Conservation (phyloP, 2,797 vertebrate species). For the Cuculus canorus region DNA sequence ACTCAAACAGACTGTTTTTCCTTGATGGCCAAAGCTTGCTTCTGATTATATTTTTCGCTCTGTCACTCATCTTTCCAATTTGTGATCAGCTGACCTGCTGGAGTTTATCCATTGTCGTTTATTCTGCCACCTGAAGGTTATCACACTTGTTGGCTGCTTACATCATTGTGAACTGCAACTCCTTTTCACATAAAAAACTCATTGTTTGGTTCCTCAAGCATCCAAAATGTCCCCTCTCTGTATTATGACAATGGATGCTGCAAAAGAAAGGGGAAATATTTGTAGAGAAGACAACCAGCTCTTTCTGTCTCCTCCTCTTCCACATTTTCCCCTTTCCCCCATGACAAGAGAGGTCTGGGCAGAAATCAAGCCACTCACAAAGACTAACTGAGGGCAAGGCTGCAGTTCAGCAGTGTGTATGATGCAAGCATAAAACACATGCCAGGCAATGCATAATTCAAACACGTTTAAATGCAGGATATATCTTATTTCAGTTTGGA, state of each 20-base stretch:
- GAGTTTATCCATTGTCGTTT: background rate
- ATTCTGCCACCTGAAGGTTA: background rate
- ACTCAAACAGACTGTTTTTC: background rate
- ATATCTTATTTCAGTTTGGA: background rate
- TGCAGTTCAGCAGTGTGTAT: background rate
- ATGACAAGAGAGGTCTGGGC: background rate
- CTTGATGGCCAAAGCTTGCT: background rate
- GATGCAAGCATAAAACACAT: background rate
- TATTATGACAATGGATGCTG: rapidly evolving
- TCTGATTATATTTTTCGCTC: background rate
- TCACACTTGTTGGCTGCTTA: rapidly evolving
- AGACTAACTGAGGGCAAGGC: background rate
- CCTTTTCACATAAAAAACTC: background rate
- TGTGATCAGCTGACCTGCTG: background rate
- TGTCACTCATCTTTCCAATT: background rate
- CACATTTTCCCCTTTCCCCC: background rate
- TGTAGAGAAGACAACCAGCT: background rate
- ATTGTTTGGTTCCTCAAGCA: background rate
- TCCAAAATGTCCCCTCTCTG: background rate
- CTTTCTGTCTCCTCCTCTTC: background rate
- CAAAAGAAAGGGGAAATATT: rapidly evolving
- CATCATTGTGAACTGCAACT: rapidly evolving
- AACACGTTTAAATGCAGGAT: background rate
- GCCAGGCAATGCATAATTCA: background rate
- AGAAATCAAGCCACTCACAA: background rate